phyloP scores from a whole-genome alignment of 2,797 vertebrate species.

The Alosa sapidissima region DNA sequence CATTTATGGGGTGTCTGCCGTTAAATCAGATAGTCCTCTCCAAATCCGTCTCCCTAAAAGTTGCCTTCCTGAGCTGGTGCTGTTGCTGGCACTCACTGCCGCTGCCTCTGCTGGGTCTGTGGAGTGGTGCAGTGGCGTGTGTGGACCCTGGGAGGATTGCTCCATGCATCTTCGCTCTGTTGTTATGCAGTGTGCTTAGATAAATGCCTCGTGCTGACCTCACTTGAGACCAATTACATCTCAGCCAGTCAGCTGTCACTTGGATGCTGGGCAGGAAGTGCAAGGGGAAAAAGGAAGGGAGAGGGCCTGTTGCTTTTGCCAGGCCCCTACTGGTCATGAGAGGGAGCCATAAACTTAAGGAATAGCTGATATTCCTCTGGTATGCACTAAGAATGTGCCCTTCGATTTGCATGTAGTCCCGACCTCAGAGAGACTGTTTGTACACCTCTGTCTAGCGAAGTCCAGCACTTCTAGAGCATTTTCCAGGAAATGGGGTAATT shows the following conservation, averaged over 20 bases:
- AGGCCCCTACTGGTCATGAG: constrained; percentile 84
- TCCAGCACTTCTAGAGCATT: background rate
- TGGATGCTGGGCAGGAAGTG: constrained; percentile 58
- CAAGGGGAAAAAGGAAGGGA: constrained; percentile 17
- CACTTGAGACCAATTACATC: constrained; percentile 98
- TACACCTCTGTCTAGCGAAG: constrained; percentile 30
- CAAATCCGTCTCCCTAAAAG: constrained; percentile 51
- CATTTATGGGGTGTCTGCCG: constrained; percentile 53
- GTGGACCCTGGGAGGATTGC: constrained; percentile 67
- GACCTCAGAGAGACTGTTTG: constrained; percentile 42
- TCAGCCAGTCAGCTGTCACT: constrained; percentile 97
- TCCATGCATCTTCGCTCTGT: constrained; percentile 85
- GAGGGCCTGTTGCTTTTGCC: constrained; percentile 63
- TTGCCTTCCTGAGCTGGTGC: constrained; percentile 28
- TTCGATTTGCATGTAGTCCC: constrained; percentile 56
- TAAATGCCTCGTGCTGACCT: constrained; percentile 99
- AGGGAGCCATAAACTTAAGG: constrained; percentile 86
- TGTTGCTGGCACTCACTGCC: constrained; percentile 44
- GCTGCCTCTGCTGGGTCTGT: constrained; percentile 50
- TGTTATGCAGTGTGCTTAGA: constrained; percentile 84
- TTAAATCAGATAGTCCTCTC: constrained; percentile 39
- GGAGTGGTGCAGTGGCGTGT: constrained; percentile 7
- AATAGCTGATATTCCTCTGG: constrained; percentile 58
- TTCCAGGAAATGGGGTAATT: background rate
- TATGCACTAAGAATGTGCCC: constrained; percentile 61